Percentiles rank a stretch among this genome's conserved stretches.
Conservation (phyloP, 1,140 invertebrate genomes). For the Drosophila fuyamai region DNA sequence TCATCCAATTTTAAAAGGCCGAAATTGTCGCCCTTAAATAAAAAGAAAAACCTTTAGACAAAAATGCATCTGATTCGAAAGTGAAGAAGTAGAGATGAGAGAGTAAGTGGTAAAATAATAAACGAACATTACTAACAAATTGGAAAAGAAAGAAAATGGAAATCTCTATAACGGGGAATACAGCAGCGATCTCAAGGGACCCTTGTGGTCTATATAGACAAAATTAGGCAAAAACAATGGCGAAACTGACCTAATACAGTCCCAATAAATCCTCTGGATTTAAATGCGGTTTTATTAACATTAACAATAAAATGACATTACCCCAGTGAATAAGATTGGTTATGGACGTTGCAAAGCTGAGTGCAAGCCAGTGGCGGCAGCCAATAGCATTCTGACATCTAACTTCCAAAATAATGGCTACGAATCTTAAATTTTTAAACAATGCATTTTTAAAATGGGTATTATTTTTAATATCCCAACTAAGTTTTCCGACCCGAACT, state of each 20-base stretch:
- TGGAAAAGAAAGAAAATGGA: too few species aligned
- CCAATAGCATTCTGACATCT: not conserved
- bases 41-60: not conserved
- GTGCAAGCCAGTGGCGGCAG: not conserved
- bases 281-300: too few species aligned
- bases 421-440: not conserved
- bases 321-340: not conserved
- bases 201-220: too few species aligned
- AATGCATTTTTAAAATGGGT: not conserved
- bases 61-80: not conserved
- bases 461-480: not conserved
- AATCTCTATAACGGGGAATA: too few species aligned
- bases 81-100: not conserved
- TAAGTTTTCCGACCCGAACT: too few species aligned
- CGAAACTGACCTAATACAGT: too few species aligned
- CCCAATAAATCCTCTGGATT: too few species aligned
- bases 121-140: too few species aligned
- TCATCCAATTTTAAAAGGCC: not conserved
- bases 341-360: constrained; percentile 1
- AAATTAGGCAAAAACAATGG: too few species aligned
- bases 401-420: not conserved
- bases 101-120: too few species aligned
- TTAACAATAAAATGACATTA: not conserved
- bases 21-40: not conserved
- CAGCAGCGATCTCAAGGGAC: too few species aligned